phyloP scores from a whole-genome alignment of 2,113 vertebrate species.

The Xerus inauris region DNA sequence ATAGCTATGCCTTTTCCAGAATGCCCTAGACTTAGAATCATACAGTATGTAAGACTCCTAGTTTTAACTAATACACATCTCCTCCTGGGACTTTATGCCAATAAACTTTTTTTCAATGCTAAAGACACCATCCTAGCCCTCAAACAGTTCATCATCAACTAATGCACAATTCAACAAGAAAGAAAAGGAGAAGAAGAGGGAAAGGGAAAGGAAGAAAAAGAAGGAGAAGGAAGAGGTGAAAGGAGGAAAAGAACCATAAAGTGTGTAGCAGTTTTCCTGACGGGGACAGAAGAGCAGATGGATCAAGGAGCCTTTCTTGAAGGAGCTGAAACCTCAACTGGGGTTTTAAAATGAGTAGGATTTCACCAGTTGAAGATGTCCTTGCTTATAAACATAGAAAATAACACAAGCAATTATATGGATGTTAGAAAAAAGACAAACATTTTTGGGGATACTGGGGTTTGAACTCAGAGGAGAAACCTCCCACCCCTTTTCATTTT shows the following conservation, averaged over 20 bases:
- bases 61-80: neutral
- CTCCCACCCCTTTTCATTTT: too few relatives aligned
- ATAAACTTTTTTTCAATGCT: neutral
- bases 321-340: neutral
- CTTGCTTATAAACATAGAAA: neutral
- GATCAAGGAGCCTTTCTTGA: neutral
- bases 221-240: neutral
- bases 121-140: neutral
- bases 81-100: neutral
- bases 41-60: neutral
- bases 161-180: neutral
- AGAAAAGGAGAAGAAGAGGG: neutral
- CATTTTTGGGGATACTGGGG: too few relatives aligned
- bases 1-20: neutral
- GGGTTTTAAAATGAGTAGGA: neutral
- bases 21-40: neutral
- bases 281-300: too few relatives aligned
- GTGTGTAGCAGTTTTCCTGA: neutral
- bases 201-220: too few relatives aligned
- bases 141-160: neutral
- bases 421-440: neutral
- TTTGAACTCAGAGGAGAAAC: too few relatives aligned
- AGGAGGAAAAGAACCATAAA: neutral
- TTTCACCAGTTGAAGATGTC: neutral
- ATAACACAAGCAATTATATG: neutral